Evolutionary conservation across 2,113 vertebrate genomes (phyloP).

Genomic region (Alethe diademata): DNA sequence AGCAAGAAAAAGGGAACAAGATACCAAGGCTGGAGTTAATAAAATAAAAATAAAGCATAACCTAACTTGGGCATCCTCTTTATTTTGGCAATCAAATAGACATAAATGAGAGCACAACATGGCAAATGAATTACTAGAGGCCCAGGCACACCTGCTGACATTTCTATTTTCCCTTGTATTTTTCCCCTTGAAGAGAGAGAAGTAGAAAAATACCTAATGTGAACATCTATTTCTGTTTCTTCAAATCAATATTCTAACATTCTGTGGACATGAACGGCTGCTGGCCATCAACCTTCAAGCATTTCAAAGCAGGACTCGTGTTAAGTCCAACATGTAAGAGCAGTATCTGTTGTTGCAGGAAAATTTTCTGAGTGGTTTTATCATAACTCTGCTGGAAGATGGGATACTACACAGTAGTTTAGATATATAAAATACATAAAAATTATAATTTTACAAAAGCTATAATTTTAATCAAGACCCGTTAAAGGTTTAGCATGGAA

Average conservation of each 20-base stretch:
- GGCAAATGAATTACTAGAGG: neutral
- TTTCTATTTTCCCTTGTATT: neutral
- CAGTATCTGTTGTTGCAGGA: neutral
- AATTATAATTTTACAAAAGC: neutral
- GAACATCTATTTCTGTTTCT: neutral
- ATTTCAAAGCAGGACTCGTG: neutral
- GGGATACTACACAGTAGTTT: neutral
- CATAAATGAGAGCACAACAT: conserved; percentile 29
- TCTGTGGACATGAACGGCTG: neutral
- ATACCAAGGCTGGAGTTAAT: conserved; percentile 28
- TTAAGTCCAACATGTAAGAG: neutral
- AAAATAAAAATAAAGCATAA: conserved; percentile 31
- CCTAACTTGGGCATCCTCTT: neutral
- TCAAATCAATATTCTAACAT: neutral
- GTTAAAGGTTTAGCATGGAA: neutral
- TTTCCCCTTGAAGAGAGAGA: neutral
- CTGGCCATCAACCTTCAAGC: neutral
- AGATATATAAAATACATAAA: neutral
- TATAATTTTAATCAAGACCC: neutral
- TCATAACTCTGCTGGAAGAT: neutral
- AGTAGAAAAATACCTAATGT: neutral
- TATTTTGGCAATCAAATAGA: neutral
- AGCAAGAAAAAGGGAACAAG: conserved; percentile 9
- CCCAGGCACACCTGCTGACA: neutral
- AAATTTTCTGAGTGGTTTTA: neutral